These are phyloP conservation scores for Sparus aurata DNA, from an alignment of 2,797 vertebrate species.

Conservation along the genomic window DNA sequence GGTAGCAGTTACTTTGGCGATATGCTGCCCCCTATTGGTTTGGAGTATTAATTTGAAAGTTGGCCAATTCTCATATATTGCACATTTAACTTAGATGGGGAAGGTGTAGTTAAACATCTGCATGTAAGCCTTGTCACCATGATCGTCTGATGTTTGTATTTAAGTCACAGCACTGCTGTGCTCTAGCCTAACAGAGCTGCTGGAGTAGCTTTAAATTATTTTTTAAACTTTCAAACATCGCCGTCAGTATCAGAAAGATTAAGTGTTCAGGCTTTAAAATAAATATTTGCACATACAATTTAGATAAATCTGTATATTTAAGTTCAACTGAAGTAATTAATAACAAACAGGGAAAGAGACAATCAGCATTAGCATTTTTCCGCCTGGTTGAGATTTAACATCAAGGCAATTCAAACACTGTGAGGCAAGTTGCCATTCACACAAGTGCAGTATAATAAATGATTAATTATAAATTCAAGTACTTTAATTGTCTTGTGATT, in stretches of 20 bases:
- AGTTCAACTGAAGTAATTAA: slow-evolving; percentile 20
- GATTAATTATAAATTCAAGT: slow-evolving; percentile 53
- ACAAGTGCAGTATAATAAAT: slow-evolving; percentile 54
- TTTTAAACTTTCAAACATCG: not conserved
- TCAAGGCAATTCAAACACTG: slow-evolving; percentile 20
- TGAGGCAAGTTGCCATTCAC: slow-evolving; percentile 32
- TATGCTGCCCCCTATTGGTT: no score
- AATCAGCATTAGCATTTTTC: not conserved
- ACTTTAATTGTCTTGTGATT: slow-evolving; percentile 58
- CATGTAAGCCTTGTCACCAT: not conserved
- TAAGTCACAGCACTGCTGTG: slow-evolving; percentile 4
- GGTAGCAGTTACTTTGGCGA: no score
- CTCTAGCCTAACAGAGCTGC: not conserved
- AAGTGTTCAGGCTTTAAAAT: not conserved
- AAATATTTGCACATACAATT: not conserved
- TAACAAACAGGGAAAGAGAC: not conserved
- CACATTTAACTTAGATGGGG: not conserved
- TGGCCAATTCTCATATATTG: no score
- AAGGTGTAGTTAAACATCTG: not conserved
- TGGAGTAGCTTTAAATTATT: not conserved
- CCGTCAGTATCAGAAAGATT: not conserved
- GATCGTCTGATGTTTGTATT: not conserved
- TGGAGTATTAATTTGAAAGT: no score
- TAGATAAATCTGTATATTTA: not conserved
- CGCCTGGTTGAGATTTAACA: slow-evolving; percentile 26